These are phyloP conservation scores for Hybos culiciformis DNA, from an alignment of 2,888 invertebrate species.

Conservation along the genomic window DNA sequence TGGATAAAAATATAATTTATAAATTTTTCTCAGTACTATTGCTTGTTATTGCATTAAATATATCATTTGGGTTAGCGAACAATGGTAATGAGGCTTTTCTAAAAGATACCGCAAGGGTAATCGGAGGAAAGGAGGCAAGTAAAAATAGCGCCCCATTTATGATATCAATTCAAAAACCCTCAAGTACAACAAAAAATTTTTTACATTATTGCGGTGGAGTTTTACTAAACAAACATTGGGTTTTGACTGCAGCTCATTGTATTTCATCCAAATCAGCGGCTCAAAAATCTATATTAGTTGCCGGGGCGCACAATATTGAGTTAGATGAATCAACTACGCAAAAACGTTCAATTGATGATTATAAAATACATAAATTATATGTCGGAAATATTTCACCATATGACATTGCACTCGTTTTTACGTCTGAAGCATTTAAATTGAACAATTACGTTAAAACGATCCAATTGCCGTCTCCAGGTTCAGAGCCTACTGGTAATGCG, in stretches of 20 bases:
- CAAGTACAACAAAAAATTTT: constrained; percentile 18
- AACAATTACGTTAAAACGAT: constrained; percentile 26
- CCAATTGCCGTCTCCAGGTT: constrained; percentile 24
- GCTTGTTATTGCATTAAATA: too few relatives aligned
- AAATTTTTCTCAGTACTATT: too few relatives aligned
- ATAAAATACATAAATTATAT: constrained; percentile 27
- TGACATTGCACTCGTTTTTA: constrained; percentile 31
- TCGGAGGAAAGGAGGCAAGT: constrained; percentile 20
- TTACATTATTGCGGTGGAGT: constrained; percentile 33
- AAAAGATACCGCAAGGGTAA: too few relatives aligned
- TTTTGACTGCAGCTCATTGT: constrained; percentile 32
- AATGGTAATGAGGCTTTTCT: too few relatives aligned
- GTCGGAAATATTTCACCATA: constrained; percentile 31
- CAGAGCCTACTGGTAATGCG: constrained; percentile 24
- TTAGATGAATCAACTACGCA: constrained; percentile 23
- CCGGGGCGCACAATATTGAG: constrained; percentile 29
- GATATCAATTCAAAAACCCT: constrained; percentile 27
- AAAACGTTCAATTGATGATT: constrained; percentile 27
- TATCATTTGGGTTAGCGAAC: too few relatives aligned
- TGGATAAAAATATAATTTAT: too few relatives aligned
- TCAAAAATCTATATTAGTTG: constrained; percentile 26
- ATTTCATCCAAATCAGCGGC: constrained; percentile 23
- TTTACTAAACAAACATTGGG: constrained; percentile 31
- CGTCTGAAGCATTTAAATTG: constrained; percentile 24
- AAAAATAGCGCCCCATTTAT: constrained; percentile 30